A percentile compares a stretch with the other conserved stretches of the same genome.
Conservation (phyloP, 2,797 vertebrate species). For the Babyrousa celebensis region DNA sequence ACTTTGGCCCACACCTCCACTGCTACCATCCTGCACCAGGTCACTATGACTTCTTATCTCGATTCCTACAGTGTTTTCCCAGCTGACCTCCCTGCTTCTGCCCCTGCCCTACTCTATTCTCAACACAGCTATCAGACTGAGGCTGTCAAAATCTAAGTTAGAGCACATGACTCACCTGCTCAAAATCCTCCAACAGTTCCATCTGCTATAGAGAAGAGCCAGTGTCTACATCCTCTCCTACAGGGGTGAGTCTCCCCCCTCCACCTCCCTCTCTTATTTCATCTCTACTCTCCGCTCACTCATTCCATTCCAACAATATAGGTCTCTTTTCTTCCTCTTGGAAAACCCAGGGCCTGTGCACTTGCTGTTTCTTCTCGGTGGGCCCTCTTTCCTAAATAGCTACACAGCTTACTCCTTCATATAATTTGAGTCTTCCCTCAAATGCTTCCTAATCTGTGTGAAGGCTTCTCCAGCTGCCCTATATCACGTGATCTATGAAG, state of each 20-base stretch:
- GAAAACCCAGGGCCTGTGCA: background rate
- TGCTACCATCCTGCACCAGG: no score
- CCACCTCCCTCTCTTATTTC: background rate
- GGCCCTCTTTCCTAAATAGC: background rate
- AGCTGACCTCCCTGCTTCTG: background rate
- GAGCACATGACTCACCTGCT: background rate
- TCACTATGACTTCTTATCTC: background rate
- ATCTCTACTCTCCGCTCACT: background rate
- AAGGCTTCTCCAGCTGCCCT: background rate
- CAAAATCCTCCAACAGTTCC: background rate
- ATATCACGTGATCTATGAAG: background rate
- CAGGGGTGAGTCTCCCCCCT: no score
- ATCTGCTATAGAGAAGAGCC: background rate
- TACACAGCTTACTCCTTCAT: background rate
- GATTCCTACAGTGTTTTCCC: background rate
- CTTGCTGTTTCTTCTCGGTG: background rate
- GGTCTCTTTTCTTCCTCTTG: background rate
- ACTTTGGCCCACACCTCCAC: background rate
- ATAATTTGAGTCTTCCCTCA: background rate
- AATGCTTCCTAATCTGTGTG: background rate
- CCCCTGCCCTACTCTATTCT: background rate
- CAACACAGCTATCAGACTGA: background rate
- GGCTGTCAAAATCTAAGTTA: background rate
- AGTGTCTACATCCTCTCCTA: background rate
- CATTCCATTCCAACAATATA: background rate